Evolutionary conservation across 2,888 invertebrate genomes (phyloP), one percentile per base, ranked within the genome.

Genomic region (Brachyptera putata): DNA sequence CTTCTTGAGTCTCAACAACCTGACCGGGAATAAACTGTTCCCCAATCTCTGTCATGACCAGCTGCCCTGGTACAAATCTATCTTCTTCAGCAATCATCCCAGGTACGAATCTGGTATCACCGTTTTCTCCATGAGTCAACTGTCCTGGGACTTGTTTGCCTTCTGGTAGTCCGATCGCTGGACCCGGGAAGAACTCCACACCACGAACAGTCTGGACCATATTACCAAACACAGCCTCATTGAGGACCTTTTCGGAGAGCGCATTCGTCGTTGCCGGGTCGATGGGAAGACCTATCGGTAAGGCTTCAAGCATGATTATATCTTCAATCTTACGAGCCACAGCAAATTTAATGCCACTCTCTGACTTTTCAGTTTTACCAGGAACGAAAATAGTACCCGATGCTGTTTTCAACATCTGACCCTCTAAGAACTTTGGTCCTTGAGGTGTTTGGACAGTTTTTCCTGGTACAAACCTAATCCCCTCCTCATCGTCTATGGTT

Each of bases 21-120:
- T 86, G 85, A 0, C 86, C 87, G 0, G 85, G 84, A 3, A 86
- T 82, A 68, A 87, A 86, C 66, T 86, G 84, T 66, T 85, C 84
- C 3, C 86, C 86, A 62, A 80, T 81, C 69, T 85, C 84, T 4
- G 85, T 86, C 67, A 79, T 81, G 0, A 86, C 84, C 63, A 83
- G 80, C 75, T 86, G 86, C 2, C 86, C 86, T 0, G 86, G 84
- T 14, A 86, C 78, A 68, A 87, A 86, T 5, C 65, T 59, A 68
- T 84, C 83, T 41, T 83, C 83, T 68, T 84, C 83, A 0, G 83
- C 80, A 79, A 85, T 82, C 69, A 82, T 82, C 57, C 86, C 86
- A 0, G 86, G 86, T 11, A 86, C 84, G 72, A 86, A 86, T 61
- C 83, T 77, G 16, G 84, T 81, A 63, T 84, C 81, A 62, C 80